These are phyloP conservation scores for Idris sp. DNA, from an alignment of 1,140 invertebrate genomes.

Conservation along the genomic window DNA sequence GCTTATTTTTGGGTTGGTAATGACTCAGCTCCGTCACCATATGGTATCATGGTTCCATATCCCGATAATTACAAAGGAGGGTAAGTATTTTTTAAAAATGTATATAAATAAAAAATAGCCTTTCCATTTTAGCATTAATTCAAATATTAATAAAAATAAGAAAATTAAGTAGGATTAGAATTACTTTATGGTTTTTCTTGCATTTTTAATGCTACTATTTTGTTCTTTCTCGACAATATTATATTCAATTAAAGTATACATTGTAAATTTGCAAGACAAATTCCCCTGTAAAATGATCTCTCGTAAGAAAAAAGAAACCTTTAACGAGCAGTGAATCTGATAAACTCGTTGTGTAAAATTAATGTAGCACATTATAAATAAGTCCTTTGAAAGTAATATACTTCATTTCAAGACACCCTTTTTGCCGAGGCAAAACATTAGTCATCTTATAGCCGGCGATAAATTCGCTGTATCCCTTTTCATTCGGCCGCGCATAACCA, in stretches of 20 bases:
- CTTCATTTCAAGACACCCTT: conserved; percentile 28
- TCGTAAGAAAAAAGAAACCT: conserved; percentile 7
- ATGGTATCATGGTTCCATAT: conserved; percentile 90
- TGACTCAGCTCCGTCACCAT: conserved; percentile 84
- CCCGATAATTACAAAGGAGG: conserved; percentile 87
- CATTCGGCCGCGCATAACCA: conserved; percentile 57
- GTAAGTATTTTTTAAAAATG: conserved; percentile 76
- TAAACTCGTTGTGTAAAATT: conserved; percentile 33
- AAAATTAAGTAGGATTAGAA: too few species aligned
- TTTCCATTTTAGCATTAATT: too few species aligned
- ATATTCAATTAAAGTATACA: too few species aligned
- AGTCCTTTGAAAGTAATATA: conserved; percentile 49
- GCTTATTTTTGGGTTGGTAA: conserved; percentile 94
- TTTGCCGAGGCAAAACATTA: conserved; percentile 52
- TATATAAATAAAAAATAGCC: neutral
- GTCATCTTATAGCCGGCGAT: conserved; percentile 54
- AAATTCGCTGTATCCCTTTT: conserved; percentile 58
- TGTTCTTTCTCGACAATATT: too few species aligned
- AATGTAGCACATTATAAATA: conserved; percentile 39
- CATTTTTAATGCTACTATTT: too few species aligned
- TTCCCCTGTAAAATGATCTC: too few species aligned
- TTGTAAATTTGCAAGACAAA: too few species aligned
- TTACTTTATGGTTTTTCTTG: too few species aligned
- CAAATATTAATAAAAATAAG: too few species aligned
- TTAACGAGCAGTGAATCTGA: conserved; percentile 5